Conservation (phyloP, 1,140 invertebrate genomes). For the Plectus sambesii region DNA sequence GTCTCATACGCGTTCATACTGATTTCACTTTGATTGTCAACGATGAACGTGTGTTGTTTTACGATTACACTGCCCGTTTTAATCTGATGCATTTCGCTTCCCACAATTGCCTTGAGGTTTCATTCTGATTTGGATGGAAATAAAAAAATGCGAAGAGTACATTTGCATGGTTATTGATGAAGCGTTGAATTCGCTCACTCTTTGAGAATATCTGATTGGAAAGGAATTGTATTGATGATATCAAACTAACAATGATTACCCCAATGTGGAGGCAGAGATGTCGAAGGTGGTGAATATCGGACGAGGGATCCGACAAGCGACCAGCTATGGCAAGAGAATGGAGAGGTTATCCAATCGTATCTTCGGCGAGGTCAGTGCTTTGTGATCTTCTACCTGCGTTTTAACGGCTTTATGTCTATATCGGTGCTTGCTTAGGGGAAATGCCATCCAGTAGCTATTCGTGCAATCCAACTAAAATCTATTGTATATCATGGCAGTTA, state of each 20-base stretch:
- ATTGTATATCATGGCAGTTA: too few relatives aligned
- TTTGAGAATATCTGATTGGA: background rate
- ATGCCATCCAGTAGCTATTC: too few relatives aligned
- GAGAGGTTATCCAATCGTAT: constrained; percentile 37
- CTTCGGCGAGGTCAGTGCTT: constrained; percentile 36
- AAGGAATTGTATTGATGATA: constrained; percentile 1
- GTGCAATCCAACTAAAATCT: too few relatives aligned
- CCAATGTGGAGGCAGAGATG: constrained; percentile 19
- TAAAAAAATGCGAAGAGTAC: constrained; percentile 5
- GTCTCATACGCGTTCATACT: too few relatives aligned
- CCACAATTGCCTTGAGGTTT: background rate
- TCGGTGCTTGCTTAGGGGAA: too few relatives aligned
- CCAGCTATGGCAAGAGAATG: constrained; percentile 43
- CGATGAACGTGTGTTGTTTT: too few relatives aligned
- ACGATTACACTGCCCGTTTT: too few relatives aligned
- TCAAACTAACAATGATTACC: background rate
- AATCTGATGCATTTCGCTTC: too few relatives aligned
- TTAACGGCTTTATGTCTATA: too few relatives aligned
- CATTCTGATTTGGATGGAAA: background rate
- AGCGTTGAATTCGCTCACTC: background rate
- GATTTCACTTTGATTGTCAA: too few relatives aligned
- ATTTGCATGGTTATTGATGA: background rate
- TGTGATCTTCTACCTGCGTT: too few relatives aligned
- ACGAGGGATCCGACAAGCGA: constrained; percentile 22
- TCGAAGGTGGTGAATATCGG: constrained; percentile 20